Evolutionary conservation across 1,140 invertebrate genomes (phyloP).

Genomic region (Dendroctonus valens): DNA sequence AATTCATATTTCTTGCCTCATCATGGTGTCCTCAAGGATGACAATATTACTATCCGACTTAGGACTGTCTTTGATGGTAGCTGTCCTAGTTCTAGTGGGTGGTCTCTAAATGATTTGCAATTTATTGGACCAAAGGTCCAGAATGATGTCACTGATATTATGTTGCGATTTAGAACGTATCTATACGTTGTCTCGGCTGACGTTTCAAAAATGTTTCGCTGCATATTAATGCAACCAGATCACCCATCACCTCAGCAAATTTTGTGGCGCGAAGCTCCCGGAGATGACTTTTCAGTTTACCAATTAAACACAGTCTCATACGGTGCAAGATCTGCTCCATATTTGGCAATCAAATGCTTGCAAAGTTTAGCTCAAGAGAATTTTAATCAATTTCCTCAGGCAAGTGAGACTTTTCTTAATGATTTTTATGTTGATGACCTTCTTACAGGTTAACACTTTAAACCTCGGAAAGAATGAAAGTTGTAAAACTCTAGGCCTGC

Average conservation of each 20-base stretch:
- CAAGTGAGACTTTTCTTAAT: no score
- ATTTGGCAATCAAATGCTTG: conserved; percentile 37
- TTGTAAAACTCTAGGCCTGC: conserved; percentile 34
- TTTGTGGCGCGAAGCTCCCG: conserved; percentile 41
- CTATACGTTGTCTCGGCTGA: conserved; percentile 46
- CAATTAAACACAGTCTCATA: conserved; percentile 41
- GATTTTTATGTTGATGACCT: no score
- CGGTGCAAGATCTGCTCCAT: conserved; percentile 38
- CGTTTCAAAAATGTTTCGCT: conserved; percentile 48
- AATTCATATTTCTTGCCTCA: neutral
- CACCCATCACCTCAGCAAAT: conserved; percentile 7
- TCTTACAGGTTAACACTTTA: no score
- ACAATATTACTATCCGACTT: neutral
- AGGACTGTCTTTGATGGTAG: neutral
- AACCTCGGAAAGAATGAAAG: conserved; percentile 7
- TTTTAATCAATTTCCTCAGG: neutral
- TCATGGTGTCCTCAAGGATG: no score
- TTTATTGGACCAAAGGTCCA: conserved; percentile 50
- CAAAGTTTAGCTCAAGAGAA: conserved; percentile 29
- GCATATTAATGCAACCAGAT: conserved; percentile 34
- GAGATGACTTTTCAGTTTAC: conserved; percentile 39
- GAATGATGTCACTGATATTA: conserved; percentile 47
- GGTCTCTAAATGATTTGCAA: conserved; percentile 36
- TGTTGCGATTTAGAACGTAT: conserved; percentile 44
- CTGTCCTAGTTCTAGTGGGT: neutral